A percentile compares a stretch with the other conserved stretches of the same genome.
Evolutionary conservation across 64 coral and sea anemone genomes (phyloP).

Genomic region (Actinia equina): DNA sequence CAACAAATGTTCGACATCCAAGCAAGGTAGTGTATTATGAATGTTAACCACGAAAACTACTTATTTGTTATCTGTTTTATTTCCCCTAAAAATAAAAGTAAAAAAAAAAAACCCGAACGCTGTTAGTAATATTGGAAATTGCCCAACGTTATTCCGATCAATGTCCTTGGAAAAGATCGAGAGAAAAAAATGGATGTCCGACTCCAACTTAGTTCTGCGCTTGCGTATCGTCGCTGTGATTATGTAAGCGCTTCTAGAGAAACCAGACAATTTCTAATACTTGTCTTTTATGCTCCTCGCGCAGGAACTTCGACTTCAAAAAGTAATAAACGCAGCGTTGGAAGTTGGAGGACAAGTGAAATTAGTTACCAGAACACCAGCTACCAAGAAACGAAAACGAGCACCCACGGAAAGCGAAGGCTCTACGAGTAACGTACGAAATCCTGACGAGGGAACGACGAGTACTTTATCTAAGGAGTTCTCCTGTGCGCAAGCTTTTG

Average conservation of each 20-base stretch:
- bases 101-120: too few species aligned
- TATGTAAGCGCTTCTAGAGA: too few species aligned
- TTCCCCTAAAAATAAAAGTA: too few species aligned
- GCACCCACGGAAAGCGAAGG: background rate
- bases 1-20: constrained; percentile 37
- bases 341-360: constrained; percentile 42
- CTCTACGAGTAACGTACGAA: constrained; percentile 2
- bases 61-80: too few species aligned
- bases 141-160: too few species aligned
- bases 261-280: too few species aligned
- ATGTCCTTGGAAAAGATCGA: too few species aligned
- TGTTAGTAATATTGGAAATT: too few species aligned
- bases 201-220: background rate
- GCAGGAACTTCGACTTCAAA: constrained; percentile 36
- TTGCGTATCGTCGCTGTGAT: background rate
- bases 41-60: too few species aligned
- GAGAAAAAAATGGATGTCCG: too few species aligned
- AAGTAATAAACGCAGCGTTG: constrained; percentile 9
- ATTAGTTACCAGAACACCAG: constrained; percentile 6
- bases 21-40: constrained; percentile 23
- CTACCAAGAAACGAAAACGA: constrained; percentile 1
- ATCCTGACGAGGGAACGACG: background rate
- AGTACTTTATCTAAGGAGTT: background rate
- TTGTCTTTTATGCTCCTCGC: background rate
- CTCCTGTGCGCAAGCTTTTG: constrained; percentile 46